A percentile compares a stretch with the other conserved stretches of the same genome.
These are phyloP conservation scores for Hippasteria phrygiana DNA, from an alignment of 53 echinoderm and acorn worm species.

Conservation along the genomic window DNA sequence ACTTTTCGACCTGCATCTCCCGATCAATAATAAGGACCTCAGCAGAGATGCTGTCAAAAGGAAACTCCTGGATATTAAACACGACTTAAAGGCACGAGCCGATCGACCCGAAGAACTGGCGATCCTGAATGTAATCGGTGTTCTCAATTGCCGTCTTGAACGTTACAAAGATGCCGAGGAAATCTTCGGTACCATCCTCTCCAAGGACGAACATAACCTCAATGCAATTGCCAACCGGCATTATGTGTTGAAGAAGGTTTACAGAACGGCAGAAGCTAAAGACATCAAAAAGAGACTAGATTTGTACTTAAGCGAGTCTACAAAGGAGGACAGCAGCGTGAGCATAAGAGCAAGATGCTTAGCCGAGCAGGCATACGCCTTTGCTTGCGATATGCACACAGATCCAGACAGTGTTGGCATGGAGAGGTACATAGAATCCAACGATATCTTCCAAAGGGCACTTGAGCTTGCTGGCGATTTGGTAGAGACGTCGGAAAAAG, in stretches of 20 bases:
- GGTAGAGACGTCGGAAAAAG: constrained; percentile 28
- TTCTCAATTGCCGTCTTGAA: constrained; percentile 16
- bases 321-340: not conserved
- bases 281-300: not conserved
- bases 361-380: constrained; percentile 61
- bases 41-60: not conserved
- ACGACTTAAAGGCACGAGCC: constrained; percentile 14
- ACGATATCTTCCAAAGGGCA: constrained; percentile 39
- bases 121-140: constrained; percentile 20
- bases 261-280: constrained; percentile 8
- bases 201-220: constrained; percentile 37
- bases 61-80: constrained; percentile 27
- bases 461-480: not conserved
- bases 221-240: constrained; percentile 53
- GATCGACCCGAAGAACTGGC: constrained; percentile 34
- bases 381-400: constrained; percentile 49
- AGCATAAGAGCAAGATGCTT: constrained; percentile 19
- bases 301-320: not conserved
- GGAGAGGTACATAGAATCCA: constrained; percentile 25
- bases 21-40: constrained; percentile 1
- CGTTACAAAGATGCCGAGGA: constrained; percentile 30
- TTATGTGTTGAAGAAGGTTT: constrained; percentile 10
- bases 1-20: constrained; percentile 20
- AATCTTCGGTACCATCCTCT: constrained; percentile 5
- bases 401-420: constrained; percentile 5